These are phyloP conservation scores for Caerostris extrusa DNA, from an alignment of 1,140 invertebrate species.

Conservation along the genomic window DNA sequence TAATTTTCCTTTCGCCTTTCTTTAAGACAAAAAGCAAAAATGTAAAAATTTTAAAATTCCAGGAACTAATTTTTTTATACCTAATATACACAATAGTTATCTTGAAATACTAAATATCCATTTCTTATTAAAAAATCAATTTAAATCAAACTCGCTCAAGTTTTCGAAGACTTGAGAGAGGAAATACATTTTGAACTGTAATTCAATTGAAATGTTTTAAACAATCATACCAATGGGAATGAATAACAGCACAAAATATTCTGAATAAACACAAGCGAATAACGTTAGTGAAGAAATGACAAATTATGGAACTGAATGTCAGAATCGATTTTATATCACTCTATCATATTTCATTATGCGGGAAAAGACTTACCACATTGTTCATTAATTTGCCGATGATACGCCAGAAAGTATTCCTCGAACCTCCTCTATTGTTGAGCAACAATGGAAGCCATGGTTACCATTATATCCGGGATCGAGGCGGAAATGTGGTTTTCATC, in stretches of 20 bases:
- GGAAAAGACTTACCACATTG: conserved; percentile 35
- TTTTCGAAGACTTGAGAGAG: too few species aligned
- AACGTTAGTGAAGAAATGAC: not conserved
- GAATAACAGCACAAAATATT: not conserved
- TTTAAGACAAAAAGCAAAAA: too few species aligned
- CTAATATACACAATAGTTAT: too few species aligned
- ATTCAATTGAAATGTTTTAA: too few species aligned
- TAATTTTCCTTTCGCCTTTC: too few species aligned
- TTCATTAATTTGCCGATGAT: conserved; percentile 61
- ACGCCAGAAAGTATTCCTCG: conserved; percentile 35
- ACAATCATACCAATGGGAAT: too few species aligned
- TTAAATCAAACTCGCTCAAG: too few species aligned
- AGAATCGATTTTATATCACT: conserved; percentile 58
- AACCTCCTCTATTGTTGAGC: conserved; percentile 17
- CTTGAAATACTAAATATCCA: too few species aligned
- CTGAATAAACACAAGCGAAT: not conserved
- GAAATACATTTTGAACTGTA: too few species aligned
- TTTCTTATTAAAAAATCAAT: too few species aligned
- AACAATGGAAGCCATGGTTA: conserved; percentile 46
- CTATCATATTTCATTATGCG: conserved; percentile 50
- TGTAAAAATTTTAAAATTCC: too few species aligned
- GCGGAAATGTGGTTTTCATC: conserved; percentile 12
- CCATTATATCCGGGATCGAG: conserved; percentile 1
- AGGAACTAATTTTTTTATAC: too few species aligned
- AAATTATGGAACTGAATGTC: conserved; percentile 35